A percentile compares a stretch with the other conserved stretches of the same genome.
These are phyloP conservation scores for Gallirallus australis DNA, from an alignment of 2,797 vertebrate species.

Conservation along the genomic window DNA sequence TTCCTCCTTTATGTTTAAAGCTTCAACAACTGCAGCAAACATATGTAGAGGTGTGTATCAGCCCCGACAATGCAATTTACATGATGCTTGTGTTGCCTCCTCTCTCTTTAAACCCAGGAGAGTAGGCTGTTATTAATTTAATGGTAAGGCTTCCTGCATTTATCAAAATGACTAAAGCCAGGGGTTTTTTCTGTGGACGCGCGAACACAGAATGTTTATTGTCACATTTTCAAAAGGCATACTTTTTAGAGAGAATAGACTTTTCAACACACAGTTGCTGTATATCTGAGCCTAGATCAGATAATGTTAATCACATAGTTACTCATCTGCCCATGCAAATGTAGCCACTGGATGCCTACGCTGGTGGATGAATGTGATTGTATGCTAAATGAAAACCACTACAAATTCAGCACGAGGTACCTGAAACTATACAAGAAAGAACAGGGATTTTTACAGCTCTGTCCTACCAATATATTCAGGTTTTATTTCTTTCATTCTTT, in stretches of 20 bases:
- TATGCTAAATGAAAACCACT: not conserved
- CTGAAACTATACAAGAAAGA: not conserved
- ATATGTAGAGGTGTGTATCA: not conserved
- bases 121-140: not conserved
- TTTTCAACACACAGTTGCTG: not conserved
- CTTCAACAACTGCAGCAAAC: not conserved
- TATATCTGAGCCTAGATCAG: not conserved
- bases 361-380: not conserved
- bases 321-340: not conserved
- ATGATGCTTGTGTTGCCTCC: not conserved
- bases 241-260: not conserved
- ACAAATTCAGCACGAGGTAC: not conserved
- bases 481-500: not conserved
- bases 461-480: not conserved
- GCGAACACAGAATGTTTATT: not conserved
- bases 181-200: rapidly evolving
- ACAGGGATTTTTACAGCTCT: not conserved
- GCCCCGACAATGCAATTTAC: not conserved
- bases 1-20: not conserved
- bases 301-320: not conserved
- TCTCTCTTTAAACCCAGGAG: not conserved
- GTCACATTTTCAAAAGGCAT: not conserved
- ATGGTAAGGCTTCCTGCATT: not conserved
- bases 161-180: not conserved
- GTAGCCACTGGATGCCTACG: not conserved